These are phyloP conservation scores for Phrynosoma platyrhinos DNA, from an alignment of 2,113 vertebrate genomes.

Conservation along the genomic window DNA sequence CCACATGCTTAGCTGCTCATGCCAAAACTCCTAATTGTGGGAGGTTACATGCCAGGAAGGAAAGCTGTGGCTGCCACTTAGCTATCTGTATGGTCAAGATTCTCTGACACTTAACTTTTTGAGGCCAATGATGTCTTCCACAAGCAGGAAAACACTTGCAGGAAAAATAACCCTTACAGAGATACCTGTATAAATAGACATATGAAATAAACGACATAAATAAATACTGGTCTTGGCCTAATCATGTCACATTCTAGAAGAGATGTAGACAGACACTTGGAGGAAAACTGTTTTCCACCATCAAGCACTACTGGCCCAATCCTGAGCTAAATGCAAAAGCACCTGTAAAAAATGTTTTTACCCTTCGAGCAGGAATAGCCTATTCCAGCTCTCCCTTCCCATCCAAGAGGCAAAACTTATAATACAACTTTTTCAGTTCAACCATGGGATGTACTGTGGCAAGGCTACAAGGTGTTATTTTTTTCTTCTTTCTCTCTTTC, in stretches of 20 bases:
- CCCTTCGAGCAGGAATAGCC: not conserved
- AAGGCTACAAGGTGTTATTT: not conserved
- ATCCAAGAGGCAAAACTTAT: not conserved
- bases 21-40: not conserved
- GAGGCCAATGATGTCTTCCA: no score
- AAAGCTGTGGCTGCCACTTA: no score
- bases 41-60: not conserved
- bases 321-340: not conserved
- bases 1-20: not conserved
- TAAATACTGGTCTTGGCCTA: not conserved
- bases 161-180: not conserved
- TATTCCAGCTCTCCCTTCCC: not conserved
- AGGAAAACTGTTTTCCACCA: not conserved
- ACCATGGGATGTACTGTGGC: not conserved
- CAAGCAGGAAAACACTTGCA: no score
- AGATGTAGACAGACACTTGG: not conserved
- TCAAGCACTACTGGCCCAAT: not conserved
- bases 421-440: not conserved
- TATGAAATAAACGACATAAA: not conserved
- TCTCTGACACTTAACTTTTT: no score
- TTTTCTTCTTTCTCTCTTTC: not conserved
- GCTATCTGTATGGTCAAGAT: no score
- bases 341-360: not conserved
- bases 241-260: not conserved
- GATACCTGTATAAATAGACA: not conserved